A percentile compares a stretch with the other conserved stretches of the same genome.
Evolutionary conservation across 2,888 invertebrate genomes (phyloP).

Genomic region (Apodemia hepburni): DNA sequence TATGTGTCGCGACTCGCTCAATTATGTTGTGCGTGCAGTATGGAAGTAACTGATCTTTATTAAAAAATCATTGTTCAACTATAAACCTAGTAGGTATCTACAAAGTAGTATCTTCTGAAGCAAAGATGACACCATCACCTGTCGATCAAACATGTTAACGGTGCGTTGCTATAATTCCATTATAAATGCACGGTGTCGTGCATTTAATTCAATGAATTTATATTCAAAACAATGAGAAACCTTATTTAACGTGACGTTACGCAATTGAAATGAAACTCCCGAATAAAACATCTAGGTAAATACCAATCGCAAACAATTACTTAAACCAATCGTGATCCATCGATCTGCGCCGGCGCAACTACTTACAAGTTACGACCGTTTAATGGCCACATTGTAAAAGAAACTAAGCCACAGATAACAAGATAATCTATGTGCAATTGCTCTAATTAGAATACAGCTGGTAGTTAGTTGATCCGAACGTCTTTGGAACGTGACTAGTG

Average conservation of each 20-base stretch:
- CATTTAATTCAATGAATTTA: too few relatives aligned
- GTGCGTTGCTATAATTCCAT: too few relatives aligned
- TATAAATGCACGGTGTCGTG: too few relatives aligned
- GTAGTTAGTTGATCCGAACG: slow-evolving; percentile 43
- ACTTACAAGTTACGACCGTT: slow-evolving; percentile 21
- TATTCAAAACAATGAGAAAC: background rate
- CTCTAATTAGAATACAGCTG: slow-evolving; percentile 40
- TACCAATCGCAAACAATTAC: slow-evolving; percentile 24
- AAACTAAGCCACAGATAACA: slow-evolving; percentile 28
- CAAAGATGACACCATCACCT: too few relatives aligned
- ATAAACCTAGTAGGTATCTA: too few relatives aligned
- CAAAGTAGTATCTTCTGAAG: too few relatives aligned
- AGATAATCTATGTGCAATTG: slow-evolving; percentile 31
- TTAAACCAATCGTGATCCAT: slow-evolving; percentile 31
- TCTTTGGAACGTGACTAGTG: slow-evolving; percentile 53
- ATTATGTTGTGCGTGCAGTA: too few relatives aligned
- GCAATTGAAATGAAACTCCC: background rate
- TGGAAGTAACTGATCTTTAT: too few relatives aligned
- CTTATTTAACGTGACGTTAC: background rate
- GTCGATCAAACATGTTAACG: too few relatives aligned
- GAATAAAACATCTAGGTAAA: slow-evolving; percentile 8
- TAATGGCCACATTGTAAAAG: slow-evolving; percentile 29
- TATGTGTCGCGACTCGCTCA: too few relatives aligned
- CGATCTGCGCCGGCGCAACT: slow-evolving; percentile 18
- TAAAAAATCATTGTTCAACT: too few relatives aligned